A percentile compares a stretch with the other conserved stretches of the same genome.
Conservation (phyloP, 2,113 vertebrate genomes). For the Equus quagga region DNA sequence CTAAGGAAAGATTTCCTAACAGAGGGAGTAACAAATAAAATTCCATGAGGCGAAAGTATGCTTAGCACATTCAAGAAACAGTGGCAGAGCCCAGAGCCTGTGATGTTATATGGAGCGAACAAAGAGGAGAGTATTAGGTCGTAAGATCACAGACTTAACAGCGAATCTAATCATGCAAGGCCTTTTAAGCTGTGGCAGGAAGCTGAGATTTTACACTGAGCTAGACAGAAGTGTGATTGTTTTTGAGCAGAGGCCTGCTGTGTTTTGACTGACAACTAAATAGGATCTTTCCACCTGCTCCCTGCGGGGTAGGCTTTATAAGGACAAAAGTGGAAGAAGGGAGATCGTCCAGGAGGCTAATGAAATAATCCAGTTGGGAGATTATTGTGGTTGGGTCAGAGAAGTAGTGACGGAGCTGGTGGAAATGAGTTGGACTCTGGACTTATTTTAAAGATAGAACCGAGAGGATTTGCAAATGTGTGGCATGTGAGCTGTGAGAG, state of each 20-base stretch:
- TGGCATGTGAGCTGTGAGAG: background rate
- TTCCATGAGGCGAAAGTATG: background rate
- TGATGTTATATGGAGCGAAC: background rate
- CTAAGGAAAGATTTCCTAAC: background rate
- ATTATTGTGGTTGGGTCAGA: background rate
- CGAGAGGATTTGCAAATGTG: background rate
- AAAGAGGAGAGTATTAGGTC: background rate
- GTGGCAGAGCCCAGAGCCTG: background rate
- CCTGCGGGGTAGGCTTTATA: background rate
- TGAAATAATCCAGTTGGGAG: background rate
- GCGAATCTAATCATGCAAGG: background rate
- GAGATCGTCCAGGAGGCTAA: background rate
- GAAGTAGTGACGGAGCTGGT: background rate
- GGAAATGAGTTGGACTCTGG: background rate
- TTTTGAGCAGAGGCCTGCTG: background rate
- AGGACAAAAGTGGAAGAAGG: background rate
- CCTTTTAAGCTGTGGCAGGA: background rate
- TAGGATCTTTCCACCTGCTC: background rate
- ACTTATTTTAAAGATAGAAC: background rate
- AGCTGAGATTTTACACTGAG: background rate
- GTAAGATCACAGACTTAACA: background rate
- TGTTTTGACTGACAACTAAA: background rate
- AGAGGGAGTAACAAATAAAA: background rate
- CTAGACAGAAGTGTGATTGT: background rate
- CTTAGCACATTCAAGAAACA: background rate